A percentile compares a stretch with the other conserved stretches of the same genome.
phyloP scores from a whole-genome alignment of 2,888 invertebrate genomes.

The Microctonus hyperodae region DNA sequence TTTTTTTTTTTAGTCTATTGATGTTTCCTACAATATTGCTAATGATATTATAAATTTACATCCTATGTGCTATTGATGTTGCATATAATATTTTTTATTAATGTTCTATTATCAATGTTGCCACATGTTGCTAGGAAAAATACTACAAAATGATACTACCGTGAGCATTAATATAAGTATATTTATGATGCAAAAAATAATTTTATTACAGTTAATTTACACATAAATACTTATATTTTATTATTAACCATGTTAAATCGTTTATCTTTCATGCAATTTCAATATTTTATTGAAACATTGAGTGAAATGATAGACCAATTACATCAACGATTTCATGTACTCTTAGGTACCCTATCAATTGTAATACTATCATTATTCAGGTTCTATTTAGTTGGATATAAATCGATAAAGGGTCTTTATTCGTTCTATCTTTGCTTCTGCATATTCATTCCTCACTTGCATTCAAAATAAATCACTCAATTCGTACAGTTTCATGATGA shows the following conservation, averaged over 20 bases:
- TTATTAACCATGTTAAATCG: not conserved
- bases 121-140: not conserved
- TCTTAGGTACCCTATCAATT: not conserved
- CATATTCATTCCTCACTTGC: too few species aligned
- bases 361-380: not conserved
- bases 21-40: constrained; percentile 3
- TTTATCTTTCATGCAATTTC: not conserved
- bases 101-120: constrained; percentile 5
- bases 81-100: constrained; percentile 4
- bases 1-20: constrained; percentile 3
- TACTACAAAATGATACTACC: constrained; percentile 1
- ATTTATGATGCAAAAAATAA: not conserved
- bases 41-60: constrained; percentile 3
- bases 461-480: too few species aligned
- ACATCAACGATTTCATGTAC: not conserved
- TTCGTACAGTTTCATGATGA: too few species aligned
- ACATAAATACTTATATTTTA: not conserved
- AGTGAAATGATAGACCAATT: not conserved
- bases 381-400: not conserved
- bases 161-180: not conserved
- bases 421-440: too few species aligned
- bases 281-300: not conserved
- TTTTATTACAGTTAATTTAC: not conserved
- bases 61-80: constrained; percentile 19
- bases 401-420: not conserved